Evolutionary conservation across 2,113 vertebrate species (phyloP).

Genomic region (Excalfactoria chinensis): DNA sequence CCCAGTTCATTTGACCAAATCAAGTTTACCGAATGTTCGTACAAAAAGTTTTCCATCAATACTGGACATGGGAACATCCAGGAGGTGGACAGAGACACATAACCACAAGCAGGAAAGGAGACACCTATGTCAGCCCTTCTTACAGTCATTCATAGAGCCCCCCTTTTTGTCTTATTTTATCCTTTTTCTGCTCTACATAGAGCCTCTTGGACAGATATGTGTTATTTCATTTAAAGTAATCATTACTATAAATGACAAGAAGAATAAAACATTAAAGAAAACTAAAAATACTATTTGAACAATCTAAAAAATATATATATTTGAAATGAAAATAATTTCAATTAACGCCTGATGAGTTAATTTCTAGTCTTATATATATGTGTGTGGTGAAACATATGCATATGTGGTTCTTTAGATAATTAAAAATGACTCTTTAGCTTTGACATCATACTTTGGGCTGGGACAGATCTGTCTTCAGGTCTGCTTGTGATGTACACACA

Average conservation of each 20-base stretch:
- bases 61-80: accelerated
- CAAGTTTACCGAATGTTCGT: not conserved
- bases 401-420: not conserved
- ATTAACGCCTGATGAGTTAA: not conserved
- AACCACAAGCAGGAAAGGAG: accelerated
- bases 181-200: accelerated
- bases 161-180: not conserved
- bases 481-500: not conserved
- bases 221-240: not conserved
- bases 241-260: not conserved
- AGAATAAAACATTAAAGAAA: not conserved
- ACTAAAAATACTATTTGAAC: accelerated
- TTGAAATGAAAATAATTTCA: not conserved
- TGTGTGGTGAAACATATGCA: not conserved
- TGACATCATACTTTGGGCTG: not conserved
- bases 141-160: not conserved
- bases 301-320: not conserved
- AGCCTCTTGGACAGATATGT: not conserved
- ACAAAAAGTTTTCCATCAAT: not conserved
- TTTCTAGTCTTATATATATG: not conserved
- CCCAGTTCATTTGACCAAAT: not conserved
- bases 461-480: not conserved
- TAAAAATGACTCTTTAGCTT: not conserved
- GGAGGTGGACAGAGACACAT: not conserved
- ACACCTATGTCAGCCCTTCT: not conserved